These are phyloP conservation scores for Eristalinus aeneus DNA, from an alignment of 2,888 invertebrate genomes.

Conservation along the genomic window DNA sequence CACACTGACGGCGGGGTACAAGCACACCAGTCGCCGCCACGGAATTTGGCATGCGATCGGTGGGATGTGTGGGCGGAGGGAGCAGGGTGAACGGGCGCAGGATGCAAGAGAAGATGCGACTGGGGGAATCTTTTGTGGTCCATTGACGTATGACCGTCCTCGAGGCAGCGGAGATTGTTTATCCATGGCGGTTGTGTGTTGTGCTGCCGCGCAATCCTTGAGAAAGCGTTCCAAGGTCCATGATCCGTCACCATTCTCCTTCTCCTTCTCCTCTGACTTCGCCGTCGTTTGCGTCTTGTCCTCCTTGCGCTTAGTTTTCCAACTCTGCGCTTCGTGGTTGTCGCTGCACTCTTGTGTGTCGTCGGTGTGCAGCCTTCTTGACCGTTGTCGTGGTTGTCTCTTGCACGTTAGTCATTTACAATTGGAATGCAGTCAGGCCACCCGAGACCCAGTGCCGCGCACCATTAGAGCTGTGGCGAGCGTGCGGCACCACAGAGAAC, in stretches of 20 bases:
- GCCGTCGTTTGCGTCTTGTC: neutral
- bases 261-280: conserved; percentile 7
- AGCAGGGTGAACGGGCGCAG: neutral
- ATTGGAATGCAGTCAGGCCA: conserved; percentile 68
- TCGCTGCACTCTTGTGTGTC: neutral
- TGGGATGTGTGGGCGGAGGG: neutral
- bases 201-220: conserved; percentile 55
- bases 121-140: conserved; percentile 65
- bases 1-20: neutral
- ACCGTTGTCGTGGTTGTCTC: conserved; percentile 25
- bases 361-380: conserved; percentile 2
- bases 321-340: conserved; percentile 11
- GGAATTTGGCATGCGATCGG: neutral
- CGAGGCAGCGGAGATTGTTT: conserved; percentile 62
- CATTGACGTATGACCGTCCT: conserved; percentile 71
- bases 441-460: conserved; percentile 21
- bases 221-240: conserved; percentile 67
- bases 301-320: conserved; percentile 25
- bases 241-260: conserved; percentile 49
- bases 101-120: conserved; percentile 49
- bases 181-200: conserved; percentile 61
- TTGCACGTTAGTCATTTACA: conserved; percentile 69
- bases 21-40: neutral
- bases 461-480: neutral
- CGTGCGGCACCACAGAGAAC: neutral